Evolutionary conservation across 2,797 vertebrate species (phyloP), one percentile per base, ranked within the genome.

Genomic region (Mionectes olivaceus): DNA sequence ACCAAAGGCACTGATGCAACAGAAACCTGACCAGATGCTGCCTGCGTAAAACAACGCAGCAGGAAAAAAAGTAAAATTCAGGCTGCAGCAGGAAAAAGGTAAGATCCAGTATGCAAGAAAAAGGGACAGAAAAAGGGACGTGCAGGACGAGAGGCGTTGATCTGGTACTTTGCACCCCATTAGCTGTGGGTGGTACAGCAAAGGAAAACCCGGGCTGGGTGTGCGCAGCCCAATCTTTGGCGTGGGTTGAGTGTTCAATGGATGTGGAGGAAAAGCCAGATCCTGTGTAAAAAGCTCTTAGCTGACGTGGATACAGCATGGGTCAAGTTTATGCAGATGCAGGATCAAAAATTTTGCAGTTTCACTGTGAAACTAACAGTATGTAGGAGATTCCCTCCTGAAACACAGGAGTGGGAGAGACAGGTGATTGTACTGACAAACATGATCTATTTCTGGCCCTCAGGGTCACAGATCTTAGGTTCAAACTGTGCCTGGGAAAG

Each of bases 241-340:
- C 7, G 0, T 10, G 23, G 49, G 35, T 5, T 75, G 46, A 9
- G 7, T 0, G 0, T 75, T 64, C 57, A 32, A 28, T 30, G 47
- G 37, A 25, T 9, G 25, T 4, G 50, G 81, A 70, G 32, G 41
- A 75, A 71, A 85, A 83, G 49, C 23, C 46, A 68, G 49, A 44
- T 71, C 7, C 16, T 2, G 0, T 1, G 2, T 19, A 60, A 74
- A 74, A 22, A 85, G 37, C 56, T 78, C 61, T 63, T 6, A 52
- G 63, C 47, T 87, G 57, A 60, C 19, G 41, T 15, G 23, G n/a
- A 53, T 60, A 43, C 22, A 61, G 35, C 65, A 28, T 0, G 3
- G 8, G 39, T 21, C 25, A 44, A 33, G 25, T 39, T 75, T 37
- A 27, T 6, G 18, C 4, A 32, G 69, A 81, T 7, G 22, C 10